Base-by-base conservation (phyloP, 2,113 vertebrate genomes). In the Solenodon paradoxus region DNA sequence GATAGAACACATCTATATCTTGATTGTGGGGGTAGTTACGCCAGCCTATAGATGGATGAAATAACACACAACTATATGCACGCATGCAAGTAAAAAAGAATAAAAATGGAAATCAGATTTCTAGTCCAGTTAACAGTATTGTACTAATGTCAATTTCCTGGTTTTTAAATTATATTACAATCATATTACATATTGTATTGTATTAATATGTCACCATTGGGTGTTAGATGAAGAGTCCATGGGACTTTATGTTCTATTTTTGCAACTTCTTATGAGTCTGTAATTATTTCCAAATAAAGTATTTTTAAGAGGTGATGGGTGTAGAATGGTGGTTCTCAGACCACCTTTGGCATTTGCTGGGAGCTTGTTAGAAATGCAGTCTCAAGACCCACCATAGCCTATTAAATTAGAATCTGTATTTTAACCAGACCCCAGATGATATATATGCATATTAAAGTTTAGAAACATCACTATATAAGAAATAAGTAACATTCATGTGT, bases 361-460 rank as follows among this genome's bases (percentile, higher is more conserved):
- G 35, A 87, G 69, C 51, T n/a, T 91, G 49, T 61, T 28, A 51
- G 61, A 94, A 94, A 82, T 57, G n/a, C 13, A 91, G 77, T 75
- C 69, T 96, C 26, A 49, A 53, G 32, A 15, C 26, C 59, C 53
- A 92, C 51, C 35, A 42, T 28, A 94, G 45, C 22, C 51, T 82
- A 22, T 22, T 68, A 83, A 92, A 94, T 88, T 88, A 91, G 68
- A 91, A 82, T 82, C 35, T 81, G 35, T 61, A 88, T 55, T 74
- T 95, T 90, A 75, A 75, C 57, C 90, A 90, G 80, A 75, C 5
- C 30, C 42, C 57, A 53, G 13, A 68, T 55, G 22, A 90, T 81
- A 72, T 45, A 55, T 64, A 79, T 24, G 51, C 17, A 68, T 64
- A 87, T 75, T 88, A 78, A 88, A 78, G 16, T 71, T 88, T 74